Base-by-base conservation (phyloP, 2,113 vertebrate genomes). In the Bubo bubo region DNA sequence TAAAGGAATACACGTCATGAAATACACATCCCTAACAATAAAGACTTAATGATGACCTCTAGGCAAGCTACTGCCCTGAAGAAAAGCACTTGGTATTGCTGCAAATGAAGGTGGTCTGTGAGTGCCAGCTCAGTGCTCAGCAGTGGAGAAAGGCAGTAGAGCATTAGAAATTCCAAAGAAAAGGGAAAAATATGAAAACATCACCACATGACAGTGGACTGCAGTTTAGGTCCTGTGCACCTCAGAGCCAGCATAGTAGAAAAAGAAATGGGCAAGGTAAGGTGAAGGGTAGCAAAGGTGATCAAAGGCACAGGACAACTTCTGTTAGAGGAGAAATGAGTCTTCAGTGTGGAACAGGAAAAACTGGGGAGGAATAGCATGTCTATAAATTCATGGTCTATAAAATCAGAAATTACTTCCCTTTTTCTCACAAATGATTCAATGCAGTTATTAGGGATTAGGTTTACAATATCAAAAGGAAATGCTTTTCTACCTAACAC, bases 161-260 rank as follows among this genome's bases (percentile, higher is more conserved):
- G 34, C 8, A 1, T 49, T 27, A 71, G 64, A 50, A 68, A 76
- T 62, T 64, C 4, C 18, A 70, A 60, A 88, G 34, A 76, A 79
- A 39, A 74, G 8, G 27, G n/a, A 45, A 71, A 58, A 53, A 24
- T 6, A 24, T 12, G 30, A 62, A 83, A 56, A 5, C 17, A 39
- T 66, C 72, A 53, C 21, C 19, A 28, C 0, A 3, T 52, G 30
- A 68, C 39, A 35, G 32, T 7, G 53, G 18, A 75, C 6, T 4
- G 8, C 26, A 81, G 37, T 20, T 58, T 53, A 52, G 32, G 13
- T 26, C 52, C 27, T 8, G 8, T 32, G 71, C 9, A 16, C 26
- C 62, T 53, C 0, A 0, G 45, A 21, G 30, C 35, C 45, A 45
- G 41, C 12, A 2, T 2, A 24, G 18, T 0, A 77, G 58, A 70